Conservation (phyloP, 2,113 vertebrate species). For the Garra rufa region DNA sequence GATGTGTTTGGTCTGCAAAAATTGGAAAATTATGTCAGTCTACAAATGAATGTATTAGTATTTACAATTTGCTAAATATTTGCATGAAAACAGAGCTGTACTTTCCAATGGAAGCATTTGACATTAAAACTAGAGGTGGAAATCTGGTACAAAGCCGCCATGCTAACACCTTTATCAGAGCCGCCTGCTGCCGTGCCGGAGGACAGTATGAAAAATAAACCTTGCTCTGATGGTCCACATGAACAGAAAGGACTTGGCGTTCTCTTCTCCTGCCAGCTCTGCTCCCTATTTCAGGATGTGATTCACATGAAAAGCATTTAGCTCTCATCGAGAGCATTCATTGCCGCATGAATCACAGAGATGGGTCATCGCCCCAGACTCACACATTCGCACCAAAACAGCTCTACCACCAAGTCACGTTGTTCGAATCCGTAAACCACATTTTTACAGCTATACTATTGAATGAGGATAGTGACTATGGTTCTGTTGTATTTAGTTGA, state of each 20-base stretch:
- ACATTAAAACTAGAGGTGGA: not conserved
- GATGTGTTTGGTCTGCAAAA: not conserved
- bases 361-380: conserved; percentile 5
- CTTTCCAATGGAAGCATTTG: not conserved
- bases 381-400: conserved; percentile 8
- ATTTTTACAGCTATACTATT: not conserved
- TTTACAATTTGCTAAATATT: not conserved
- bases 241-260: conserved; percentile 45
- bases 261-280: conserved; percentile 32
- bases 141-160: not conserved
- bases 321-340: conserved; percentile 23
- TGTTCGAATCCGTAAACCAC: conserved; percentile 3
- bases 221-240: conserved; percentile 35
- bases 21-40: not conserved
- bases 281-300: conserved; percentile 52
- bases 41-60: not conserved
- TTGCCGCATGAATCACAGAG: conserved; percentile 49
- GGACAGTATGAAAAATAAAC: conserved; percentile 28
- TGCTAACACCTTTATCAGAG: conserved; percentile 15
- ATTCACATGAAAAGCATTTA: conserved; percentile 54
- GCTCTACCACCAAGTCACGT: not conserved
- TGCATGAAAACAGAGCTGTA: not conserved
- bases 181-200: not conserved
- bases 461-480: not conserved
- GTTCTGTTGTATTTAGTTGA: not conserved